Percentiles rank a stretch among this genome's conserved stretches.
Evolutionary conservation across 2,797 vertebrate species (phyloP).

Genomic region (Leucoraja ocellata): DNA sequence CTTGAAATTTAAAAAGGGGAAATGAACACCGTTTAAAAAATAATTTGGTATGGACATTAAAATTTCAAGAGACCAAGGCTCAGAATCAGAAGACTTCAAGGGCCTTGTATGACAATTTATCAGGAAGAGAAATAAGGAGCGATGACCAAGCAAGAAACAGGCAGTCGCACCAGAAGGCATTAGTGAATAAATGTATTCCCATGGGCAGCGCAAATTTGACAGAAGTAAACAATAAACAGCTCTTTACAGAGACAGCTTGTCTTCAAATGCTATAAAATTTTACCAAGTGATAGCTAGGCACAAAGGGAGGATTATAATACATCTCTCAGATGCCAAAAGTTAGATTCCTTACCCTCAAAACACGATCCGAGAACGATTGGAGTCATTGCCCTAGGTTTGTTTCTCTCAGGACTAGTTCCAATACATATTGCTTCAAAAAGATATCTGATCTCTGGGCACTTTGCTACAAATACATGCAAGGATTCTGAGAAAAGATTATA

Average conservation of each 20-base stretch:
- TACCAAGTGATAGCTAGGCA: not conserved
- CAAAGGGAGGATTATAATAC: not conserved
- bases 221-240: not conserved
- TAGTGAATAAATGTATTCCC: not conserved
- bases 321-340: not conserved
- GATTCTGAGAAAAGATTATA: not conserved
- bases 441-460: not conserved
- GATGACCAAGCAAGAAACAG: not conserved
- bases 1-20: not conserved
- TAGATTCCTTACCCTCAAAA: not conserved
- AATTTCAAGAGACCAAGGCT: not conserved
- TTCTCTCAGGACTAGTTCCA: not conserved
- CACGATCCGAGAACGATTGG: too few species aligned
- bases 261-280: not conserved
- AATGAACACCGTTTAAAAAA: not conserved
- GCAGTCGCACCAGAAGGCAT: not conserved
- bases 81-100: not conserved
- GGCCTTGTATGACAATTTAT: not conserved
- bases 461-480: not conserved
- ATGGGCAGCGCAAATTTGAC: not conserved
- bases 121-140: not conserved
- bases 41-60: not conserved
- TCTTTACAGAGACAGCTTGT: not conserved
- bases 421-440: not conserved
- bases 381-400: not conserved